Base-by-base conservation (phyloP, 2,888 invertebrate species). In the Hemaris fuciformis region DNA sequence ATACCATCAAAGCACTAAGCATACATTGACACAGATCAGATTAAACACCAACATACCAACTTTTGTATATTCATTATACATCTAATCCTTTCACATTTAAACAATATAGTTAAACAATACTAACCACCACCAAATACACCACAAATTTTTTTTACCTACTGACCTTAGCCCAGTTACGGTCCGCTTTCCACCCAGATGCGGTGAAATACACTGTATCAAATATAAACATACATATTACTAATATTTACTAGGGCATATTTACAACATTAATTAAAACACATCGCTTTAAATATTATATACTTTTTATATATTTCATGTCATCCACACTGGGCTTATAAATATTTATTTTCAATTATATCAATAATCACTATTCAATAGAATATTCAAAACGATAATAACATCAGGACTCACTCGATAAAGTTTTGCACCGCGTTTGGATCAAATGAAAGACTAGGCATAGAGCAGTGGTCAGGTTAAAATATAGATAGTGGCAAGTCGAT, bases 121-220 rank as follows among this genome's bases (percentile, higher is more conserved):
- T 53, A 66, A 62, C 85, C 83, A 72, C 80, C 85, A 84, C 80
- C 79, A 73, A 64, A 68, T 61, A 68, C 66, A 27, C 25, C 38
- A 64, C 53, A 68, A 71, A 57, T 65, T 65, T 62, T 68, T 65
- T 73, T 65, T 66, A 62, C 76, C 70, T 74, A 85, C 85, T 84
- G 75, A 87, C 85, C 84, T 86, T 81, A 76, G 68, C 77, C 78
- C 76, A 75, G 66, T 66, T 66, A 71, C 61, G 70, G 70, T 73
- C 74, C 83, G 64, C 67, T 74, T 76, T 76, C 77, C 79, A 79
- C 77, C 84, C 81, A 79, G 76, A 77, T 69, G 73, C 75, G 80
- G 66, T 76, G 82, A 71, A 80, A 68, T 73, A 80, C 74, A 82
- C 87, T 86, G 84, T 77, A 73, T 71, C 71, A 73, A 73, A 73